A percentile compares a stretch with the other conserved stretches of the same genome.
Evolutionary conservation across 92 coral and sea anemone species (phyloP).

Genomic region (Galaxea fascicularis): DNA sequence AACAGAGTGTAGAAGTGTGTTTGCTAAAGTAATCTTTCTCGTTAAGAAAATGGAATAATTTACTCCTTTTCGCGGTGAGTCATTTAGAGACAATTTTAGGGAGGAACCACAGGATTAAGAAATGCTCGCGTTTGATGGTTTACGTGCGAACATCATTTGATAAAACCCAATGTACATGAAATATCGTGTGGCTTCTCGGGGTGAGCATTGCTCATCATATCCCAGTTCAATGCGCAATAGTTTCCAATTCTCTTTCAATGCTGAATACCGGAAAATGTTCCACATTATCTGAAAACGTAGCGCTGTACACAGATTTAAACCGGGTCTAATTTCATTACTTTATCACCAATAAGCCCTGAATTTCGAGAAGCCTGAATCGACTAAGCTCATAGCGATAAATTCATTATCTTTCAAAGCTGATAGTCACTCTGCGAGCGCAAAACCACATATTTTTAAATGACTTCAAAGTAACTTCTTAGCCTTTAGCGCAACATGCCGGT

Average conservation of each 20-base stretch:
- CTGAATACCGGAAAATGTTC: not conserved
- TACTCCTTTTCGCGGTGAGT: slow-evolving; percentile 30
- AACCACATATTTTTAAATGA: no score
- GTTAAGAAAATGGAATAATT: slow-evolving; percentile 27
- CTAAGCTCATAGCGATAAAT: no score
- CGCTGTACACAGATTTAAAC: no score
- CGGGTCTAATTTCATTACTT: no score
- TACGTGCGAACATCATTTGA: slow-evolving; percentile 10
- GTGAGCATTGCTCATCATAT: not conserved
- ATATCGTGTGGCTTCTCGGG: slow-evolving; percentile 10
- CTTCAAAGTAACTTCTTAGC: no score
- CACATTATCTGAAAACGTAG: not conserved
- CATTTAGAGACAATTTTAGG: slow-evolving; percentile 21
- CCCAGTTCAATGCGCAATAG: not conserved
- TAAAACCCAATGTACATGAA: not conserved
- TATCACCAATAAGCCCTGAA: no score
- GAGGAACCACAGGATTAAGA: slow-evolving; percentile 16
- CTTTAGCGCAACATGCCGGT: no score
- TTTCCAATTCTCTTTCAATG: not conserved
- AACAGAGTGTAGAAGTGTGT: slow-evolving; percentile 23
- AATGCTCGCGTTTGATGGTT: not conserved
- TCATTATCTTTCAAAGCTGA: no score
- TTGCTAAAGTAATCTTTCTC: slow-evolving; percentile 21
- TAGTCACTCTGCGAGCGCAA: no score
- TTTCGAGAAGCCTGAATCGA: no score